A percentile compares a stretch with the other conserved stretches of the same genome.
These are phyloP conservation scores for Craterocephalus amniculus DNA, from an alignment of 2,797 vertebrate genomes.

Conservation along the genomic window DNA sequence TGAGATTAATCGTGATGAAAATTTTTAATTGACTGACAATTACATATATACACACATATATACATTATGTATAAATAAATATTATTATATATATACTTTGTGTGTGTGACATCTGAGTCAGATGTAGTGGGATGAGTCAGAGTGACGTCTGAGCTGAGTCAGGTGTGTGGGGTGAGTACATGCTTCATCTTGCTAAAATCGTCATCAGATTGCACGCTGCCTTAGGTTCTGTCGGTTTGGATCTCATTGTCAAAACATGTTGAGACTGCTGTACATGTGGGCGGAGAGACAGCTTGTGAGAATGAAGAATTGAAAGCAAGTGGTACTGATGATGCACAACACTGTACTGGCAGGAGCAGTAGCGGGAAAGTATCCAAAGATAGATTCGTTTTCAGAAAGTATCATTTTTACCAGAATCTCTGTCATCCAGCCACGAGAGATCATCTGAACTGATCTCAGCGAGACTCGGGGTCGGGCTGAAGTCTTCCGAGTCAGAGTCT, in stretches of 20 bases:
- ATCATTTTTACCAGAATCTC: constrained; percentile 68
- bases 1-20: too few species aligned
- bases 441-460: constrained; percentile 84
- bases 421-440: constrained; percentile 76
- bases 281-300: constrained; percentile 29
- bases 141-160: constrained; percentile 31
- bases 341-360: not conserved
- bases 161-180: constrained; percentile 59
- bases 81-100: too few species aligned
- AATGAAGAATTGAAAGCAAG: constrained; percentile 11
- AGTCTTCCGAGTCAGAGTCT: constrained; percentile 79
- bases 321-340: constrained; percentile 13
- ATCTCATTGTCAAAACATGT: constrained; percentile 24
- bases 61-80: too few species aligned
- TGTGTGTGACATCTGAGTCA: constrained; percentile 28
- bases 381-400: constrained; percentile 8
- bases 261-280: constrained; percentile 2
- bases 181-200: constrained; percentile 44
- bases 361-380: not conserved
- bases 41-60: too few species aligned
- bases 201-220: constrained; percentile 20
- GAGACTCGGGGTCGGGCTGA: constrained; percentile 83
- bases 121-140: constrained; percentile 39
- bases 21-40: too few species aligned
- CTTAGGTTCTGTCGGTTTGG: constrained; percentile 9